Evolutionary conservation across 2,113 vertebrate species (phyloP).

Genomic region (Neodon shergylaensis): DNA sequence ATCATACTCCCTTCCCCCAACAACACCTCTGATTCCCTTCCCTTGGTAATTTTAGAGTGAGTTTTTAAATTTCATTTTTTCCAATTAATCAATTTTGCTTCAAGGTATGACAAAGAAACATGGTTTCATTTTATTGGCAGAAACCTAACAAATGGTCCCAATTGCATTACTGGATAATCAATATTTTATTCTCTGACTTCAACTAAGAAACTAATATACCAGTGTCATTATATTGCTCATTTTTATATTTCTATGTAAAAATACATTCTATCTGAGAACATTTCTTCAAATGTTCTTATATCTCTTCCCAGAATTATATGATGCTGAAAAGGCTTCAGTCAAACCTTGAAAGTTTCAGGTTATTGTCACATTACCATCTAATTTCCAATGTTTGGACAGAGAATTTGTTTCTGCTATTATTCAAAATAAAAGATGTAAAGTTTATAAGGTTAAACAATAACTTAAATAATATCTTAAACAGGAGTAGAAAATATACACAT

Average conservation of each 20-base stretch:
- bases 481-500: background rate
- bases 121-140: background rate
- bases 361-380: background rate
- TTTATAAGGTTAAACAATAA: too few species aligned
- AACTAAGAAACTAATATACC: background rate
- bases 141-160: background rate
- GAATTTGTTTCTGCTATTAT: background rate
- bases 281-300: background rate
- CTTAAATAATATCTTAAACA: background rate
- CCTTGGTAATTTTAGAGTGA: background rate
- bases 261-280: background rate
- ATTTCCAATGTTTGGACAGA: background rate
- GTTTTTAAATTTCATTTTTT: background rate
- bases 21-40: too few species aligned
- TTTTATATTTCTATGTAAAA: constrained; percentile 21
- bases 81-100: constrained; percentile 29
- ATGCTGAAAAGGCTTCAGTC: background rate
- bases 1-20: background rate
- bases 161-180: constrained; percentile 10
- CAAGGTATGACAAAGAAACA: background rate
- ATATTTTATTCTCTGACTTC: constrained; percentile 43
- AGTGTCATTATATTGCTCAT: constrained; percentile 20
- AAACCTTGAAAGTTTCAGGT: background rate
- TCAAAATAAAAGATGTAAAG: background rate
- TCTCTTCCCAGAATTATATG: background rate